phyloP scores from a whole-genome alignment of 1,140 invertebrate genomes.

The Metopolophium dirhodum region DNA sequence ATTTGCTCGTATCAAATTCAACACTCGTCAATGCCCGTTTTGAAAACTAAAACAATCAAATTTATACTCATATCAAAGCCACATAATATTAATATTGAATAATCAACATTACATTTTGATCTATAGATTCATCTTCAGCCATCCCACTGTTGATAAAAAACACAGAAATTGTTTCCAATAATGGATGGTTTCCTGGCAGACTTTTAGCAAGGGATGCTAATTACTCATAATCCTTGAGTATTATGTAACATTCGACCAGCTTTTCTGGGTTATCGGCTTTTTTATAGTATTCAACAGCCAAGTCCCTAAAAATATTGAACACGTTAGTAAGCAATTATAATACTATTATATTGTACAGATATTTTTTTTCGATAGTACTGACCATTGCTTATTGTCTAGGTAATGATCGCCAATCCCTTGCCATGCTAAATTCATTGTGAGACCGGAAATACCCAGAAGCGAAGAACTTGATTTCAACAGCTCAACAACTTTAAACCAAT shows the following conservation, averaged over 20 bases:
- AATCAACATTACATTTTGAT: constrained; percentile 72
- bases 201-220: constrained; percentile 77
- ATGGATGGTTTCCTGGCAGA: constrained; percentile 77
- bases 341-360: constrained; percentile 25
- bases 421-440: constrained; percentile 84
- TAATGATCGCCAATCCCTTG: constrained; percentile 91
- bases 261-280: constrained; percentile 83
- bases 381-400: constrained; percentile 88
- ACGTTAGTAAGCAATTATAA: not conserved
- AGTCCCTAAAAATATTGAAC: constrained; percentile 68
- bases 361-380: constrained; percentile 58
- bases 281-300: constrained; percentile 87
- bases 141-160: constrained; percentile 87
- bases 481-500: constrained; percentile 93
- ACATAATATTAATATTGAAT: not conserved
- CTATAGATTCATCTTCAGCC: constrained; percentile 78
- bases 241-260: constrained; percentile 89
- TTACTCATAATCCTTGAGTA: constrained; percentile 89
- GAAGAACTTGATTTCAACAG: constrained; percentile 74
- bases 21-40: constrained; percentile 85
- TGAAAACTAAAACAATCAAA: constrained; percentile 67
- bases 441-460: constrained; percentile 77
- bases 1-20: constrained; percentile 89
- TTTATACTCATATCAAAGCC: not conserved
- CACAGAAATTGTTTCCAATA: constrained; percentile 77